A percentile compares a stretch with the other conserved stretches of the same genome.
These are phyloP conservation scores for Saturnia pavonia DNA, from an alignment of 2,888 invertebrate species.

Conservation along the genomic window DNA sequence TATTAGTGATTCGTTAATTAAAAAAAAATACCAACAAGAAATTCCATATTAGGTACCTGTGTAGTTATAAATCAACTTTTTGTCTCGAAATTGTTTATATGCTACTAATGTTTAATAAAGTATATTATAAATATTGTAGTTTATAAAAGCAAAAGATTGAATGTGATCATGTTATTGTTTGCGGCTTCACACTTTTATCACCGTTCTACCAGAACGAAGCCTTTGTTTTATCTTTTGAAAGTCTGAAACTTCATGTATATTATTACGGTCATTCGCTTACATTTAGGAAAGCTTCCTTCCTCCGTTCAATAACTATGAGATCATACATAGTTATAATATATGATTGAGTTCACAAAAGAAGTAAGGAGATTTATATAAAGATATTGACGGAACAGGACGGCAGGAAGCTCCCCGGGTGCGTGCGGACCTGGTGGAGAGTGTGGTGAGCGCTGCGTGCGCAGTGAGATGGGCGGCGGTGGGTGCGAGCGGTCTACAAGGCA, in stretches of 20 bases:
- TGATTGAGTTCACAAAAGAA: background rate
- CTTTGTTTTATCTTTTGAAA: slow-evolving; percentile 32
- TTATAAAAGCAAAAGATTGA: slow-evolving; percentile 31
- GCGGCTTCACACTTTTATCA: background rate
- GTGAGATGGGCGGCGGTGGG: slow-evolving; percentile 32
- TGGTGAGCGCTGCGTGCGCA: background rate
- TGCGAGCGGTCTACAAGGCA: slow-evolving; percentile 64
- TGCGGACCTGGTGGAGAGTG: slow-evolving; percentile 31
- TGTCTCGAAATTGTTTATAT: slow-evolving; percentile 41
- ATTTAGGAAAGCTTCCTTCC: slow-evolving; percentile 46
- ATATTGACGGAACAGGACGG: background rate
- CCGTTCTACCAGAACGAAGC: background rate
- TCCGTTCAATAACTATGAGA: background rate
- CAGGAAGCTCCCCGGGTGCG: slow-evolving; percentile 31
- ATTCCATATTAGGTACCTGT: slow-evolving; percentile 26
- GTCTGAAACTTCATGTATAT: slow-evolving; percentile 38
- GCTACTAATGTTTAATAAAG: slow-evolving; percentile 38
- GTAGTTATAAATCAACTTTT: slow-evolving; percentile 14
- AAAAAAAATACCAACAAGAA: background rate
- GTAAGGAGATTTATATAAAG: background rate
- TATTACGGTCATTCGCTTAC: slow-evolving; percentile 24
- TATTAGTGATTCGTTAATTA: background rate
- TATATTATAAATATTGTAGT: slow-evolving; percentile 42
- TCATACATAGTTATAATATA: no score
- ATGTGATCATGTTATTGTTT: background rate